Conservation (phyloP, 2,797 vertebrate genomes). For the Aldrovandia affinis region DNA sequence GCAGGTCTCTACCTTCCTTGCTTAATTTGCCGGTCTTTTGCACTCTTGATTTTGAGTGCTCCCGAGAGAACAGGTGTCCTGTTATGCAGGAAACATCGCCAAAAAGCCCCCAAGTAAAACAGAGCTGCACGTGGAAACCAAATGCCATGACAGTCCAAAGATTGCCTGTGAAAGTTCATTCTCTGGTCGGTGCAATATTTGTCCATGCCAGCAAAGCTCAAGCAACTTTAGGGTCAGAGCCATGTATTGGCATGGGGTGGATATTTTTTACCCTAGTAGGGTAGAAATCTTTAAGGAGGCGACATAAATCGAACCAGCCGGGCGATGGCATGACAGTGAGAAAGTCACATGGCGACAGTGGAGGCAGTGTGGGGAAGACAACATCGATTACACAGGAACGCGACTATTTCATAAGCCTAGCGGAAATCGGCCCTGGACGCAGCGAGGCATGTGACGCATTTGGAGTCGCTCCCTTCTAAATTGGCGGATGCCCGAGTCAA, state of each 20-base stretch:
- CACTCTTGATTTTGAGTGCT: not conserved
- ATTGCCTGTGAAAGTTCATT: not conserved
- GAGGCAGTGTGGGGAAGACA: not conserved
- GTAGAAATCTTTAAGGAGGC: not conserved
- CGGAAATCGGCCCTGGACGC: not conserved
- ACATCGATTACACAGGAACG: not conserved
- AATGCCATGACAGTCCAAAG: not conserved
- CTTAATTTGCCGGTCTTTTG: not conserved
- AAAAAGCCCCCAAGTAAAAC: not conserved
- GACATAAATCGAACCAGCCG: not conserved
- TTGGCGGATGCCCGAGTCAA: not conserved
- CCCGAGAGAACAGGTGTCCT: not conserved
- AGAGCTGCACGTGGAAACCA: not conserved
- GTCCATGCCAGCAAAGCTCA: no score
- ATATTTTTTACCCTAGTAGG: no score
- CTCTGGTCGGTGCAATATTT: not conserved
- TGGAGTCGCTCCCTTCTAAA: not conserved
- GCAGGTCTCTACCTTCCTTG: not conserved
- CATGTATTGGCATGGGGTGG: no score
- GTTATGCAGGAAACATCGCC: not conserved
- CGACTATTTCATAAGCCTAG: not conserved
- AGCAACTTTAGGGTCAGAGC: no score
- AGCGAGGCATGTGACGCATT: not conserved
- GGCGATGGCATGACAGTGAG: not conserved
- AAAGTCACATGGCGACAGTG: not conserved